Evolutionary conservation across 2,113 vertebrate genomes (phyloP), one percentile per base, ranked within the genome.

Genomic region (Petrocephalus zakoni): DNA sequence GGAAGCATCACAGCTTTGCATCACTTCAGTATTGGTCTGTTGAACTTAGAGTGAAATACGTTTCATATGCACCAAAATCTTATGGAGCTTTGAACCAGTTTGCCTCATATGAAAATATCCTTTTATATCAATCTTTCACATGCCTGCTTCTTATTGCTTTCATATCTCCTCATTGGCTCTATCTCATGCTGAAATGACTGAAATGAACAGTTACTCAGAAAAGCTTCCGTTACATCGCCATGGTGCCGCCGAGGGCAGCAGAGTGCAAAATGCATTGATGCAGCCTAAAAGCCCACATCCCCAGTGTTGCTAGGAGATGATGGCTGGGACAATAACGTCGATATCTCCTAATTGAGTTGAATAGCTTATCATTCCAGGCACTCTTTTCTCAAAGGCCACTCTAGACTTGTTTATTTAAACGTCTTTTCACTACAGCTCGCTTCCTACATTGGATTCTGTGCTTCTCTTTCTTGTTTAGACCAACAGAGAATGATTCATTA

Each of bases 291-390:
- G 92, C 91, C 91, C 90, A 92, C 90, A 86, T 87, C 88, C 88
- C 88, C 42, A 15, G 85, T 89, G 90, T 90, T 92, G 88, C 91
- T 89, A 89, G 55, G 89, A 92, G 92, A 94, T 93, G 92, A 92
- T 91, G 52, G 91, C 92, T 89, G 85, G 49, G 92, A 93, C 88
- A 92, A 92, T 90, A 88, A 78, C 91, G 90, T 93, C 91, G 51
- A 93, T 94, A 91, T 87, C 86, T 19, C 88, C 89, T 94, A 94
- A 94, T 94, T 90, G 94, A 94, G 92, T 90, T 90, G 91, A 94
- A 94, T 93, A 91, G 91, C 87, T 88, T 86, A 90, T 92, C 91
- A 91, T 90, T 90, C 42, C 64, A 46, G 89, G 87, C 68, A 47
- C 88, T 89, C 37, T 25, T 87, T 85, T 90, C 86, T 89, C 82